Conservation (phyloP, 2,797 vertebrate genomes). For the Sebastes kiyomatsui region DNA sequence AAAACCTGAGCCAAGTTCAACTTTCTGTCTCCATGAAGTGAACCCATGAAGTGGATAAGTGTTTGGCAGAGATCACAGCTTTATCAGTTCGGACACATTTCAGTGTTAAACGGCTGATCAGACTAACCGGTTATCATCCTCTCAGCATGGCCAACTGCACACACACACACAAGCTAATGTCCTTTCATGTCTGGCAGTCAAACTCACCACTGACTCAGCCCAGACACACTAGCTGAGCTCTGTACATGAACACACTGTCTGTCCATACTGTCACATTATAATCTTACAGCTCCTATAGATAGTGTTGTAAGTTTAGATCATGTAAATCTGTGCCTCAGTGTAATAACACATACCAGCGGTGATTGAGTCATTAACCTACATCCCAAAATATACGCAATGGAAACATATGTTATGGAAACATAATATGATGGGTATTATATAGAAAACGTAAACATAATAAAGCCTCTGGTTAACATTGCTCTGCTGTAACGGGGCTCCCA, state of each 20-base stretch:
- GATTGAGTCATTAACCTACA: not conserved
- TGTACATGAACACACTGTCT: not conserved
- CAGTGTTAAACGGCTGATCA: conserved; percentile 30
- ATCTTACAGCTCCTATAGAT: not conserved
- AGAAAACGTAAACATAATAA: not conserved
- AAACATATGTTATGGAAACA: not conserved
- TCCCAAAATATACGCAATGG: conserved; percentile 7
- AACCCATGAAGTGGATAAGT: conserved; percentile 31
- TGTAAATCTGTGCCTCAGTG: not conserved
- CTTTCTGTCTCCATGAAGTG: not conserved
- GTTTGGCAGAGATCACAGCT: conserved; percentile 4
- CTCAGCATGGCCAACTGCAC: conserved; percentile 26
- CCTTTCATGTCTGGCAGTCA: conserved; percentile 10
- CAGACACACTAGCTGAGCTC: conserved; percentile 8
- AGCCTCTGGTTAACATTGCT: not conserved
- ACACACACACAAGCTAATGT: conserved; percentile 8
- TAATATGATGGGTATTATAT: not conserved
- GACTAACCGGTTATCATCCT: conserved; percentile 39
- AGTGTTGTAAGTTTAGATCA: not conserved
- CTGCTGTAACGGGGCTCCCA: not conserved
- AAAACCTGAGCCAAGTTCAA: not conserved
- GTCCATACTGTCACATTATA: not conserved
- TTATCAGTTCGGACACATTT: conserved; percentile 48
- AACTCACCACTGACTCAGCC: not conserved
- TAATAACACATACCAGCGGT: conserved; percentile 17